A percentile compares a stretch with the other conserved stretches of the same genome.
Conservation (phyloP, 92 coral and sea anemone genomes). For the Phymanthus crucifer region DNA sequence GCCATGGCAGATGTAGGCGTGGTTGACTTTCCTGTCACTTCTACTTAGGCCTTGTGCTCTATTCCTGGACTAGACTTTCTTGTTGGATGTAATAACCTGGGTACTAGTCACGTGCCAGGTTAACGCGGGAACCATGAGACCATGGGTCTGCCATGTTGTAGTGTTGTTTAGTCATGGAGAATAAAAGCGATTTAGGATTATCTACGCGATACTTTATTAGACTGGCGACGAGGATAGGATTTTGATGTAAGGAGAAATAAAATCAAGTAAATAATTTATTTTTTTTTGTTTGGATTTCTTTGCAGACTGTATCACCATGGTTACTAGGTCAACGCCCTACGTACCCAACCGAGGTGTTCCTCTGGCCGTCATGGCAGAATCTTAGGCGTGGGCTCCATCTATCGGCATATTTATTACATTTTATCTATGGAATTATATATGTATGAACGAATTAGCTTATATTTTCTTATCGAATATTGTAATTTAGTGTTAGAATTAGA, state of each 20-base stretch:
- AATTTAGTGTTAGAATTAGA: not conserved
- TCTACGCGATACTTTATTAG: no score
- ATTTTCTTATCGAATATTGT: not conserved
- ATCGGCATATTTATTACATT: not conserved
- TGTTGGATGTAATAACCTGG: no score
- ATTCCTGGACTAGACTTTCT: not conserved
- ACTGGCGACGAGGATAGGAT: no score
- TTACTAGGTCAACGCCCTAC: conserved; percentile 83
- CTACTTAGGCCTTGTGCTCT: not conserved
- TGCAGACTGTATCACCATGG: conserved; percentile 94
- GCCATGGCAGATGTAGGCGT: not conserved
- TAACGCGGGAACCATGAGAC: no score
- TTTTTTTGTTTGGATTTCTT: not conserved
- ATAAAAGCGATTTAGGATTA: no score
- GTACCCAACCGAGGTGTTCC: conserved; percentile 96
- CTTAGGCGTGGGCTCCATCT: conserved; percentile 15
- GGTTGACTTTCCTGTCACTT: no score
- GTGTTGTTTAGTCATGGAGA: no score
- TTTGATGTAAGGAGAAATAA: no score
- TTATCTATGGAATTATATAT: not conserved
- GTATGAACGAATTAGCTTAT: not conserved
- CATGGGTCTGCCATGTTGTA: no score
- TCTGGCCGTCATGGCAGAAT: conserved; percentile 78
- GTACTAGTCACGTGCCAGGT: not conserved
- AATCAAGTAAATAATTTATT: not conserved